Evolutionary conservation across 2,113 vertebrate genomes (phyloP).

Genomic region (Microcebus lehilahytsara): DNA sequence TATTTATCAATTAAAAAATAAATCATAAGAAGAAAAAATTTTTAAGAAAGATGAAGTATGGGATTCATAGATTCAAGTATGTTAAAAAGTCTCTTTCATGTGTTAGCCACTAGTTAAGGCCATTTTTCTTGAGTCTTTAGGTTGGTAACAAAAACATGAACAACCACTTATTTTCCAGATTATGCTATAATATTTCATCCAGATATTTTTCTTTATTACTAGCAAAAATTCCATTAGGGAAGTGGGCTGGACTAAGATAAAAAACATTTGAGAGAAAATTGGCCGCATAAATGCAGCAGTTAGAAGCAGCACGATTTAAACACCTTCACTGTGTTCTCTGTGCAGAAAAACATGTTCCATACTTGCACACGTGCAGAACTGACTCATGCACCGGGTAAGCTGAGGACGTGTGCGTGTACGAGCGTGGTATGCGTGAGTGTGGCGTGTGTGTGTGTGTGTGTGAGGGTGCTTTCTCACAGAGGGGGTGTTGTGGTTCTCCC

Average conservation of each 20-base stretch:
- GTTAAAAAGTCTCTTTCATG: neutral
- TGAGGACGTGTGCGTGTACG: fast-evolving
- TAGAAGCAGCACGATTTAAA: neutral
- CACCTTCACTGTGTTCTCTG: neutral
- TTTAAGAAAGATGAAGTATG: neutral
- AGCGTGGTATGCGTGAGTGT: neutral
- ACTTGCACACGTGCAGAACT: neutral
- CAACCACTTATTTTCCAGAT: neutral
- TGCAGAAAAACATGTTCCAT: neutral
- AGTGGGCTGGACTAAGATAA: neutral
- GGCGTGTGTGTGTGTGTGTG: neutral
- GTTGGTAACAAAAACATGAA: neutral
- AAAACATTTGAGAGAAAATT: neutral
- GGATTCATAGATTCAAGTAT: neutral
- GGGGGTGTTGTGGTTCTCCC: neutral
- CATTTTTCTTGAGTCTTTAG: neutral
- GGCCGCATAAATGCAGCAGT: neutral
- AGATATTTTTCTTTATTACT: neutral
- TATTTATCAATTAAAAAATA: neutral
- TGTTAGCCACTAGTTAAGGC: neutral
- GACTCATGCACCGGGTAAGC: neutral
- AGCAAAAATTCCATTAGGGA: neutral
- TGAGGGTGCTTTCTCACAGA: neutral
- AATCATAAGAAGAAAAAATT: neutral
- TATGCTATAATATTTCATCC: neutral